Evolutionary conservation across 2,113 vertebrate genomes (phyloP).

Genomic region (Microcebus murinus): DNA sequence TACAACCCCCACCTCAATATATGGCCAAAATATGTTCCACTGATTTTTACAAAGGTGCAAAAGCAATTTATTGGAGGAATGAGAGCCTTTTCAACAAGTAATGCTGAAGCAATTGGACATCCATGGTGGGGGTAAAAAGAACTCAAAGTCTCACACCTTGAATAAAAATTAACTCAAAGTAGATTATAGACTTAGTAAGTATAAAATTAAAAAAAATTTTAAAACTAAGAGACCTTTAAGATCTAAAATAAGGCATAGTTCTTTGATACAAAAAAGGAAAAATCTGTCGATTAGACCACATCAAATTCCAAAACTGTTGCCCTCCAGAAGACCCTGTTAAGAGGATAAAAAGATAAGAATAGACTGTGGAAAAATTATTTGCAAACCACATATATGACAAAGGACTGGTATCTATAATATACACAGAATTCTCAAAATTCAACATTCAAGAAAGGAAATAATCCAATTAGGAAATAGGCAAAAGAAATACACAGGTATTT

Average conservation of each 20-base stretch:
- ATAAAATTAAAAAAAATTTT: neutral
- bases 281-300: neutral
- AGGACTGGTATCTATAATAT: neutral
- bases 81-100: neutral
- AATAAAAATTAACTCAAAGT: neutral
- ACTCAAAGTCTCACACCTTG: neutral
- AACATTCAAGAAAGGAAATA: neutral
- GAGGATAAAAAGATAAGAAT: neutral
- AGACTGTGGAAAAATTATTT: neutral
- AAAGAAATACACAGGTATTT: neutral
- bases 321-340: neutral
- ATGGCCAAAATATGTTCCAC: neutral
- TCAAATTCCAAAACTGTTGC: neutral
- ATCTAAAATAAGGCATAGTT: neutral
- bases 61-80: neutral
- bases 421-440: neutral
- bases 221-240: neutral
- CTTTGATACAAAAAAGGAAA: neutral
- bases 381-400: neutral
- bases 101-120: neutral
- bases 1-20: neutral
- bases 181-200: neutral
- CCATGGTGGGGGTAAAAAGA: neutral
- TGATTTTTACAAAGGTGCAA: neutral
- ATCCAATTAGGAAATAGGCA: neutral